Conservation (phyloP, 2,797 vertebrate genomes). For the Buphagus erythrorhynchus region DNA sequence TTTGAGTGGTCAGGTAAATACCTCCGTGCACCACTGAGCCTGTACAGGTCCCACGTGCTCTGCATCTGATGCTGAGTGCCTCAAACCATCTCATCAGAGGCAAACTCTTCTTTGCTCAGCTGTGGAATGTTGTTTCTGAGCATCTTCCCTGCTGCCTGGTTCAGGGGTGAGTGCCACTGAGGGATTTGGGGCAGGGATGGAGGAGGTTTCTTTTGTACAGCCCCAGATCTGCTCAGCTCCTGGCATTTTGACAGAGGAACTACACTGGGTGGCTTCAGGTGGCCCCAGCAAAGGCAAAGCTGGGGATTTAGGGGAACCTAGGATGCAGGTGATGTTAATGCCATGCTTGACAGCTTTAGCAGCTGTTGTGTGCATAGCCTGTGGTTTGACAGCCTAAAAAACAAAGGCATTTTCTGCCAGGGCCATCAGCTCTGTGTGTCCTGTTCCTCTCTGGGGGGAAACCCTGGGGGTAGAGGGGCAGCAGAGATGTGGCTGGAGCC, state of each 20-base stretch:
- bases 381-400: not conserved
- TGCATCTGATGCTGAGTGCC: accelerated
- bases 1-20: not conserved
- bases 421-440: not conserved
- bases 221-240: not conserved
- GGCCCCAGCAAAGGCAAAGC: not conserved
- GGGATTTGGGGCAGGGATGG: not conserved
- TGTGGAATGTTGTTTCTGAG: not conserved
- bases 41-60: accelerated
- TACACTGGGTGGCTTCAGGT: not conserved
- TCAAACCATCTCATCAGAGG: not conserved
- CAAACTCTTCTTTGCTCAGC: not conserved
- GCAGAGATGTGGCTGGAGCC: accelerated
- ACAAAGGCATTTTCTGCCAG: not conserved
- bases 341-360: not conserved
- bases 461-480: not conserved
- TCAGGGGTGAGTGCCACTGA: not conserved
- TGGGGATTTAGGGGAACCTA: not conserved
- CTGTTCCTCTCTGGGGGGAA: not conserved
- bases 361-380: not conserved
- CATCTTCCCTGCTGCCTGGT: not conserved
- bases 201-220: not conserved
- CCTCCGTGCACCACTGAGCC: not conserved
- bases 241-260: not conserved
- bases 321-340: not conserved